Conservation (phyloP, 37 sponge, comb jelly and placozoan species). For the Spongilla lacustris region DNA sequence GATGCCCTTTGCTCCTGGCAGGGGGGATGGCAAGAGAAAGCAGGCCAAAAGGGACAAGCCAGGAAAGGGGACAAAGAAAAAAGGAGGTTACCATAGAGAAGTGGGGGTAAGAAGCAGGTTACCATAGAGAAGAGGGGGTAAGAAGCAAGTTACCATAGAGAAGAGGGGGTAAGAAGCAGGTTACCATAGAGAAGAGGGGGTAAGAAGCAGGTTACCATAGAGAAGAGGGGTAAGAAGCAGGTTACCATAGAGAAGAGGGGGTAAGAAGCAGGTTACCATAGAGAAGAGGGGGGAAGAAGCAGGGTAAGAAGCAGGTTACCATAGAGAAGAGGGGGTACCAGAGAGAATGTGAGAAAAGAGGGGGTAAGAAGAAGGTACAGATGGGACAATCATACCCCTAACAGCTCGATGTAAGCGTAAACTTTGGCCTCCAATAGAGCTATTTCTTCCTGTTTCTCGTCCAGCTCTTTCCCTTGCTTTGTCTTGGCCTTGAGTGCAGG, state of each 20-base stretch:
- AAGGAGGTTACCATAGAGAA: not conserved
- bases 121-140: too few species aligned
- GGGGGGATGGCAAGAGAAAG: not conserved
- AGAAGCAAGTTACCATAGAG: too few species aligned
- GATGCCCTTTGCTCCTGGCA: conserved; percentile 87
- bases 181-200: too few species aligned
- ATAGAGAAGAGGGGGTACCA: too few species aligned
- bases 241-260: too few species aligned
- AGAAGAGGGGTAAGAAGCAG: too few species aligned
- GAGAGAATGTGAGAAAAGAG: too few species aligned
- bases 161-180: not conserved
- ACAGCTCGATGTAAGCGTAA: conserved; percentile 80
- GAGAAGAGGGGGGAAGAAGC: too few species aligned
- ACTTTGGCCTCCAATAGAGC: conserved; percentile 88
- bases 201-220: too few species aligned
- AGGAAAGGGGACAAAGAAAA: not conserved
- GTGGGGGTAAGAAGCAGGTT: not conserved
- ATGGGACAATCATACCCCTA: conserved; percentile 49
- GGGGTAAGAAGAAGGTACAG: not conserved
- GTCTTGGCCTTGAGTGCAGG: conserved; percentile 84
- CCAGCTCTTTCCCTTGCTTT: conserved; percentile 40
- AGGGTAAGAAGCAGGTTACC: too few species aligned
- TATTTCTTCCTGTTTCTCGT: conserved; percentile 71
- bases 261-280: too few species aligned
- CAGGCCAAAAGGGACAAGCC: not conserved